These are phyloP conservation scores for Patiria pectinifera DNA, from an alignment of 53 echinoderm and acorn worm genomes.

Conservation along the genomic window DNA sequence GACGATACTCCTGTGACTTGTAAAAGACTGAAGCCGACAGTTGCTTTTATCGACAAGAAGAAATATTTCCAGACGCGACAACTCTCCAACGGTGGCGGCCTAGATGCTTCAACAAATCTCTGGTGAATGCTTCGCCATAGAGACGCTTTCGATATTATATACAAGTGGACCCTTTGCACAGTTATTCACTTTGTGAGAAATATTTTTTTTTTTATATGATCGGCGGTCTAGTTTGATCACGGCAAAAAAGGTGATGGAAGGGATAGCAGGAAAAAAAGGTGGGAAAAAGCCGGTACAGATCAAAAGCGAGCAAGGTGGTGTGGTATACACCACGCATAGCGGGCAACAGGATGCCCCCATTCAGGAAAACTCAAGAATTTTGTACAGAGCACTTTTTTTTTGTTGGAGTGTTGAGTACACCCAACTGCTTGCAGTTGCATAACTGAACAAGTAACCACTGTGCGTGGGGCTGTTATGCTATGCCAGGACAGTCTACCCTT, in stretches of 20 bases:
- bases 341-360: not conserved
- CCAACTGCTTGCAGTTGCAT: not conserved
- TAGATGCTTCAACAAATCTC: too few relatives aligned
- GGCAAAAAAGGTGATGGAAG: constrained; percentile 10
- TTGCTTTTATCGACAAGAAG: too few relatives aligned
- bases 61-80: too few relatives aligned
- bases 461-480: too few relatives aligned
- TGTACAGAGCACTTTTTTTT: not conserved
- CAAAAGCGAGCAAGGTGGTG: not conserved
- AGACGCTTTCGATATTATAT: too few relatives aligned
- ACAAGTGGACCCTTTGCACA: too few relatives aligned
- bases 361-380: not conserved
- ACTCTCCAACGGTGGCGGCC: too few relatives aligned
- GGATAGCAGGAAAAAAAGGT: not conserved
- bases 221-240: constrained; percentile 21
- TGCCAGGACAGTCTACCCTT: not conserved
- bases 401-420: not conserved
- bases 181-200: not conserved
- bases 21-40: too few relatives aligned
- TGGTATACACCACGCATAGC: not conserved
- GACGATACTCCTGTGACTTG: too few relatives aligned
- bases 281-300: not conserved
- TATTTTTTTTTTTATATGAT: not conserved
- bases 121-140: too few relatives aligned
- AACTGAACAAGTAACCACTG: too few relatives aligned